Evolutionary conservation across 2,888 invertebrate species (phyloP), one percentile per base, ranked within the genome.

Genomic region (Anthoptus insignis): DNA sequence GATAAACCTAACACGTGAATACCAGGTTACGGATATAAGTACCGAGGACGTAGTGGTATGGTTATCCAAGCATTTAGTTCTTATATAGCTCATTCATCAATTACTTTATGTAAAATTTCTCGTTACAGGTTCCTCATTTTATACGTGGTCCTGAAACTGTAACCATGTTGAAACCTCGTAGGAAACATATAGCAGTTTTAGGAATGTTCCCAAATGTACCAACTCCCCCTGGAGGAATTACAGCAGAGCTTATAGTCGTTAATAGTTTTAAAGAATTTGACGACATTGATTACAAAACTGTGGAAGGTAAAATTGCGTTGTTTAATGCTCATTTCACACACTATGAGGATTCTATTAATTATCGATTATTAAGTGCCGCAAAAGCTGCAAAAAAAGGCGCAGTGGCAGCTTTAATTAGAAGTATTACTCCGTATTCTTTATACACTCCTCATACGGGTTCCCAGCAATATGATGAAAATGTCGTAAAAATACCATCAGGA

Each of bases 391-490:
- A 94, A 82, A 94, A 95, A 73, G 97, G 97, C 3, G 97, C 96
- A 0, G 94, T 97, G 3, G 97, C 97, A 0, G 93, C 95, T 1
- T 85, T 97, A 61, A 93, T 97, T 7, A 92, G 96, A 70, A 97
- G 97, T 5, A 92, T 97, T 5, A 96, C 97, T 0, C 96, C 97
- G 1, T 96, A 95, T 78, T 97, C 97, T 0, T 91, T 97, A 67
- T 94, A 96, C 74, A 94, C 96, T 0, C 96, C 96, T 0, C 97
- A 97, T 73, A 97, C 97, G 0, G 97, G 97, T 0, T 87, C 91
- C 81, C 96, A 96, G 87, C 76, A 73, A 11, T 97, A 97, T 74
- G 88, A 82, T 0, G 80, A 88, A 0, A 93, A 93, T 61, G 91
- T 96, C 0, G 88, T 88, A 1, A 93, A 95, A 86, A 97, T 97